phyloP scores from a whole-genome alignment of 2,888 invertebrate genomes.

The Cheilosia pagana region DNA sequence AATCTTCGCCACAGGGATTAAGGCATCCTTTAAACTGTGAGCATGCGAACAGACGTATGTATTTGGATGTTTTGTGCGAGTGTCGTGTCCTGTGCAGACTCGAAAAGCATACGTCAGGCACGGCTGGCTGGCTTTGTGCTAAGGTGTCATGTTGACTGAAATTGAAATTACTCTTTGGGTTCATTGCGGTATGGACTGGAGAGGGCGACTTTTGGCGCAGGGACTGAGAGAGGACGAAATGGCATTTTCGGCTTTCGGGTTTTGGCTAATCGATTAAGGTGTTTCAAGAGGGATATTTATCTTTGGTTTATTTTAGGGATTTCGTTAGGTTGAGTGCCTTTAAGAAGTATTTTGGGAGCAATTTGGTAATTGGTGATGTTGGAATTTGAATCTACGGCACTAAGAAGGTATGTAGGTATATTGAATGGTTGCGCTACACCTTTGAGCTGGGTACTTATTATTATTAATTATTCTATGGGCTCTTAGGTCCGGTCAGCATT shows the following conservation, averaged over 20 bases:
- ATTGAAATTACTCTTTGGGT: conserved; percentile 67
- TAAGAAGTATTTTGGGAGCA: conserved; percentile 48
- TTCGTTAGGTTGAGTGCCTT: conserved; percentile 30
- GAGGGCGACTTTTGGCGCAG: no score
- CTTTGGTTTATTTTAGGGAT: conserved; percentile 46
- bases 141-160: conserved; percentile 71
- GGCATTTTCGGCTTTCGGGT: conserved; percentile 52
- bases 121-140: conserved; percentile 54
- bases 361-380: conserved; percentile 55
- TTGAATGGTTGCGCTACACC: conserved; percentile 11
- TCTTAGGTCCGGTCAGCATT: neutral
- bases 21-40: conserved; percentile 61
- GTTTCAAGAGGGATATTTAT: conserved; percentile 50
- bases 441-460: conserved; percentile 11
- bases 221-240: conserved; percentile 28
- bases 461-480: conserved; percentile 36
- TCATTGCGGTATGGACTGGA: conserved; percentile 27
- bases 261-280: conserved; percentile 63
- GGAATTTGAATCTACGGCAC: conserved; percentile 6
- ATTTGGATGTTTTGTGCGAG: conserved; percentile 34
- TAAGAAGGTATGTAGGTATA: neutral
- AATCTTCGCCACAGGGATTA: conserved; percentile 66
- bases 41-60: conserved; percentile 30
- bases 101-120: conserved; percentile 56
- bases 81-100: conserved; percentile 38